These are phyloP conservation scores for Betta splendens DNA, from an alignment of 2,797 vertebrate species.

Conservation along the genomic window DNA sequence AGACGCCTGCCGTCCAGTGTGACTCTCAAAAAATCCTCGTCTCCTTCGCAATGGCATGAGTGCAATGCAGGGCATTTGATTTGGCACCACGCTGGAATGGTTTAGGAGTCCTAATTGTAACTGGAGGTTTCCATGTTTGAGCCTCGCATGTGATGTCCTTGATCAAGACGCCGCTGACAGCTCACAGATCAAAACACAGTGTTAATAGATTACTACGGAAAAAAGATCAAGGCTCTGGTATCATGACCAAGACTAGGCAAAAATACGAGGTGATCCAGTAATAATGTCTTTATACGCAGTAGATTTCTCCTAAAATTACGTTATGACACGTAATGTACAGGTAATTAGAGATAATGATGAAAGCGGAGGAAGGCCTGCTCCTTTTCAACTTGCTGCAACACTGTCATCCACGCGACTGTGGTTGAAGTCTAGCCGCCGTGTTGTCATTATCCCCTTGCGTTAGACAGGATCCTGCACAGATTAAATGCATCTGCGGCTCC, in stretches of 20 bases:
- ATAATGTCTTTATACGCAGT: neutral
- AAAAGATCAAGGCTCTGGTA: slow-evolving; percentile 44
- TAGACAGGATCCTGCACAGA: neutral
- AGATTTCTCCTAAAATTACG: slow-evolving; percentile 4
- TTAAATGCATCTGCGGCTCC: neutral
- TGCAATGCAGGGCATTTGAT: slow-evolving; percentile 50
- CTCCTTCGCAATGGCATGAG: slow-evolving; percentile 44
- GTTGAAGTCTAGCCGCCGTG: neutral
- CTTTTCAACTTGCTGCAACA: neutral
- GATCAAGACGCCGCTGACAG: slow-evolving; percentile 45
- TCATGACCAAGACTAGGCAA: slow-evolving; percentile 6
- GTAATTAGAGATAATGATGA: neutral
- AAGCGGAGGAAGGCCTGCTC: neutral
- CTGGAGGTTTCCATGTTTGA: slow-evolving; percentile 59
- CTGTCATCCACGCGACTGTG: neutral
- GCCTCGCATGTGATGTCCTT: slow-evolving; percentile 45
- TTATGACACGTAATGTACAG: neutral
- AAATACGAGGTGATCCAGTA: neutral
- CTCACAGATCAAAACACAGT: slow-evolving; percentile 46
- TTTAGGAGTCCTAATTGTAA: slow-evolving; percentile 45
- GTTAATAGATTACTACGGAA: slow-evolving; percentile 36
- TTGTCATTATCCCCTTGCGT: neutral
- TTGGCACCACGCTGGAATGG: slow-evolving; percentile 49
- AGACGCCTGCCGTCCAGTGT: slow-evolving; percentile 11
- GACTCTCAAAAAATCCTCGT: slow-evolving; percentile 27